A percentile compares a stretch with the other conserved stretches of the same genome.
Conservation (phyloP, 2,888 invertebrate genomes). For the Drosophila mayaguana region DNA sequence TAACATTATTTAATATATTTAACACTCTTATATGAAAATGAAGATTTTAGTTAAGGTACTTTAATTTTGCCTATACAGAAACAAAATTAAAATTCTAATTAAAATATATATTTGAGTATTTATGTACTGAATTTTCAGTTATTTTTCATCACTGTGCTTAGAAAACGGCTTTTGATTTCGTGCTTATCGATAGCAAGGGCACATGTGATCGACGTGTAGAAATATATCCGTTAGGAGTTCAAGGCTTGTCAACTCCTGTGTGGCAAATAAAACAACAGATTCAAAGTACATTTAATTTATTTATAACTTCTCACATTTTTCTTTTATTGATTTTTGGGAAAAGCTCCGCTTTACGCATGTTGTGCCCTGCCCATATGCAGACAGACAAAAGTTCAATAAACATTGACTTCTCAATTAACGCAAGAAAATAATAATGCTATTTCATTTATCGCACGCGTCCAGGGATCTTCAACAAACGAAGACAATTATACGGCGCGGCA, state of each 20-base stretch:
- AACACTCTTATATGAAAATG: too few species aligned
- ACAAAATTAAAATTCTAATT: too few species aligned
- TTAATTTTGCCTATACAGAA: too few species aligned
- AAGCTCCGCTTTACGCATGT: conserved; percentile 14
- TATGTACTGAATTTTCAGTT: background rate
- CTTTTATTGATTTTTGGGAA: conserved; percentile 12
- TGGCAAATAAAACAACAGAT: background rate
- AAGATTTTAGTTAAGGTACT: too few species aligned
- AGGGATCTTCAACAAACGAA: conserved; percentile 69
- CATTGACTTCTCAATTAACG: conserved; percentile 16
- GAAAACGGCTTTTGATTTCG: background rate
- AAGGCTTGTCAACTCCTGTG: background rate
- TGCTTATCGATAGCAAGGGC: background rate
- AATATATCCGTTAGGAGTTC: background rate
- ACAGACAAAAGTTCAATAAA: conserved; percentile 25
- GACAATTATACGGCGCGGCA: conserved; percentile 45
- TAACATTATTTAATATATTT: too few species aligned
- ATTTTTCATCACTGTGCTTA: background rate
- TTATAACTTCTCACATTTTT: conserved; percentile 17
- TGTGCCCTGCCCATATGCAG: conserved; percentile 24
- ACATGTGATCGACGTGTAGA: background rate
- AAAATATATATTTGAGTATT: too few species aligned
- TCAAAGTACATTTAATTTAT: conserved; percentile 15
- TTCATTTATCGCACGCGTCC: conserved; percentile 38
- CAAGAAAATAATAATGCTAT: conserved; percentile 42